Conservation (phyloP, 2,797 vertebrate genomes). For the Streptopelia turtur region DNA sequence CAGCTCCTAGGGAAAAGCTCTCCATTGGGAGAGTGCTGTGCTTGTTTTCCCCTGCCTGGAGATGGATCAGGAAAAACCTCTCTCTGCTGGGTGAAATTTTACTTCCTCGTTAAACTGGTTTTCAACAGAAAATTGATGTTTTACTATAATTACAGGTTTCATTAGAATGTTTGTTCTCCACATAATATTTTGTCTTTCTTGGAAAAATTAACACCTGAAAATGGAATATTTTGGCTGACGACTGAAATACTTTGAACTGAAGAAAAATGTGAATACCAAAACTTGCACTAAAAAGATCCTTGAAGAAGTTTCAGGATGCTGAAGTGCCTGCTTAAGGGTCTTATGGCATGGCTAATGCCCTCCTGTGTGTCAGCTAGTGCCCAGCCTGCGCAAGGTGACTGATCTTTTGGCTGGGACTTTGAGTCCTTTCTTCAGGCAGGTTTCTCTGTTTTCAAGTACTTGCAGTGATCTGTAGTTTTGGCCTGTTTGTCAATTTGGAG, state of each 20-base stretch:
- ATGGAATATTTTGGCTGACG: not conserved
- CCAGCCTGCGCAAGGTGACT: not conserved
- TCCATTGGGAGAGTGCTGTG: not conserved
- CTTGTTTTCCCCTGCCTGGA: not conserved
- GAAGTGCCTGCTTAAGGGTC: not conserved
- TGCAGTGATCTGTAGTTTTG: not conserved
- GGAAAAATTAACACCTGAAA: conserved; percentile 9
- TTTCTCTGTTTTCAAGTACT: not conserved
- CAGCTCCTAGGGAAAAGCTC: not conserved
- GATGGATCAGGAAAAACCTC: not conserved
- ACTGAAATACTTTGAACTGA: not conserved
- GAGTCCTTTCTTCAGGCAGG: not conserved
- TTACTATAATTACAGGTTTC: not conserved
- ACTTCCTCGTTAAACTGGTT: not conserved
- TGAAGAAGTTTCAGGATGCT: not conserved
- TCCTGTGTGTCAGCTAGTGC: not conserved
- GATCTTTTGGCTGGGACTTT: not conserved
- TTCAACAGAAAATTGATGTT: not conserved
- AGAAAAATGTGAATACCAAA: not conserved
- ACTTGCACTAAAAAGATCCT: not conserved
- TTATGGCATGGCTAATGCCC: not conserved
- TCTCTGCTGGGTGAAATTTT: not conserved
- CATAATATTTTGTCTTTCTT: not conserved
- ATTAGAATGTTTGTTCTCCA: not conserved
- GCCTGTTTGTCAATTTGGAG: conserved; percentile 28